Base-by-base conservation (phyloP, 1,140 invertebrate genomes). In the Dreissena polymorpha region DNA sequence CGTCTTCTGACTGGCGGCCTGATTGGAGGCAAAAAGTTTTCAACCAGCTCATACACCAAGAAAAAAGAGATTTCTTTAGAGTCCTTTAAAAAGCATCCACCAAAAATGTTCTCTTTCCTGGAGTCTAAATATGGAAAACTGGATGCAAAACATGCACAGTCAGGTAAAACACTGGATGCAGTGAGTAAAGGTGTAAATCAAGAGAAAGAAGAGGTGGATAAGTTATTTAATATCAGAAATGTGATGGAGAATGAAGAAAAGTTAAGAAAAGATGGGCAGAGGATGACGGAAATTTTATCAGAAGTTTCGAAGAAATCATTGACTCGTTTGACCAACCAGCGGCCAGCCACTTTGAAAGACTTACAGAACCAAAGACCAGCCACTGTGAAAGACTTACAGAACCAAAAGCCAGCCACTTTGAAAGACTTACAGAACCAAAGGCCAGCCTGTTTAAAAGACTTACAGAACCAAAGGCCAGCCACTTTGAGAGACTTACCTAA, bases 1-100 rank as follows among this genome's bases (percentile, higher is more conserved):
- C 93, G 94, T 39, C 93, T 93, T 67, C 88, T 98, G 60, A 97
- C 96, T 3, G 95, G 95, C 75, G 95, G 95, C 10, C 72, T 90
- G 51, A 87, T 94, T 21, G 92, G 87, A 49, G 89, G 91, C 6
- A 71, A 82, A 57, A 50, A 70, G 27, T 60, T 81, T 70, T 60
- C 16, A 3, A 60, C 57, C 57, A 60, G 21, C 57, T 2, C 57
- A 5, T 60, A 60, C 57, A 39, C 39, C 39, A 39, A 39, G 39
- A 39, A 39, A 5, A 39, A 39, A 39, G 39, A 39, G 39, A 2
- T 2, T 60, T 3, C 57, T 23, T 18, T n/a, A 18, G 25, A 68
- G 25, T 16, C 67, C 1, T 27, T 27, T 3, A 3, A 25, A 18
- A 63, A 39, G 50, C n/a, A 50, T 3, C 53, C 68, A 13, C 21